Evolutionary conservation across 2,113 vertebrate genomes (phyloP).

Genomic region (Callipepla squamata): DNA sequence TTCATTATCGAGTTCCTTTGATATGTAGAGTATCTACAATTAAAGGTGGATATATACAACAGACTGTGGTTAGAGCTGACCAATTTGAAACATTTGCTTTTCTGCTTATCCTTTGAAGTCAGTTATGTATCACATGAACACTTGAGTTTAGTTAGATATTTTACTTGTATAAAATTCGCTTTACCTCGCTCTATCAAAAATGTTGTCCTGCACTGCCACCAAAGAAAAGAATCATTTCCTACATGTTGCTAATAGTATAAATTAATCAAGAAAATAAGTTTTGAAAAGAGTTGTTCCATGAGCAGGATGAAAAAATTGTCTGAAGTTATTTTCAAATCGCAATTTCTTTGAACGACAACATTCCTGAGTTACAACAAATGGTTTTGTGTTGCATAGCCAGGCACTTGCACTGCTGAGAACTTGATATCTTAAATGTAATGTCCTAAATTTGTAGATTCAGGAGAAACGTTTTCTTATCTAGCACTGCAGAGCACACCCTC

Average conservation of each 20-base stretch:
- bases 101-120: not conserved
- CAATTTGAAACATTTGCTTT: not conserved
- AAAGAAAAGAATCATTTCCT: not conserved
- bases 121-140: not conserved
- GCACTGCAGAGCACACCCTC: not conserved
- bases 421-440: not conserved
- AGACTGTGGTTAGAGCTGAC: not conserved
- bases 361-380: not conserved
- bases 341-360: not conserved
- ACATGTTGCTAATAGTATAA: not conserved
- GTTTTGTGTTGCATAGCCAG: not conserved
- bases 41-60: not conserved
- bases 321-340: not conserved
- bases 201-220: not conserved
- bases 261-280: not conserved
- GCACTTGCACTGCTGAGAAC: not conserved
- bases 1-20: not conserved
- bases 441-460: not conserved
- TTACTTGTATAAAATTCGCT: not conserved
- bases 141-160: not conserved
- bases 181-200: not conserved
- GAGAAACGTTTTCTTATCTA: not conserved
- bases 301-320: not conserved
- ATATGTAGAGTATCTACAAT: not conserved
- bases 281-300: not conserved